Base-by-base conservation (phyloP, 2,113 vertebrate genomes). In the Lampris megalopsis region DNA sequence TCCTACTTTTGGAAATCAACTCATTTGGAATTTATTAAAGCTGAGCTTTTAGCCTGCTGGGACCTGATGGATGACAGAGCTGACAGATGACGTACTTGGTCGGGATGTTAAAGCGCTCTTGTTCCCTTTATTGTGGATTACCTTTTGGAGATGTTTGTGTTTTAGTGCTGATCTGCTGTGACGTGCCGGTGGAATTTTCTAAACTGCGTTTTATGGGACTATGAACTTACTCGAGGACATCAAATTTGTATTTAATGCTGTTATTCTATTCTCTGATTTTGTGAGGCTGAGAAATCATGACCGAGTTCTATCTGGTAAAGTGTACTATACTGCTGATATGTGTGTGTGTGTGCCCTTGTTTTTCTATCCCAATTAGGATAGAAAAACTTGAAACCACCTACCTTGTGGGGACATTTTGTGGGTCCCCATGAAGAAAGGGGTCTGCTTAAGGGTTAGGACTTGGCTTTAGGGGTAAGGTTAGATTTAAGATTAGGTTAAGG, bases 301-400 rank as follows among this genome's bases (percentile, higher is more conserved):
- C 87, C 75, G 92, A 92, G 72, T 87, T 90, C 68, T 92, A 87
- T 80, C 68, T 91, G 92, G 91, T 92, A 91, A 36, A 75, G 57
- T 24, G 24, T 76, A 63, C 48, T 3, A 56, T 38, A 11, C 5
- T 65, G 24, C 62, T 60, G 42, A 6, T 13, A n/a, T 63, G 68
- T 56, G 64, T 56, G 42, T 69, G 13, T 75, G 45, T 52, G 60
- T 43, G 48, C 24, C 24, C 24, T 24, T 24, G 24, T 24, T 24
- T 24, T 24, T 24, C 24, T 24, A 24, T 24, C 24, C 24, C 24
- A 24, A 24, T 24, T 24, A 24, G 24, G 24, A 24, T 24, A 24
- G 24, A 24, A 24, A 24, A 24, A 24, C 24, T 24, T 24, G 24
- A 24, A 24, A 24, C 24, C 24, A 24, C 24, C 24, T 24, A 24